Conservation (phyloP, 2,888 invertebrate species). For the Meghimatium bilineatum region DNA sequence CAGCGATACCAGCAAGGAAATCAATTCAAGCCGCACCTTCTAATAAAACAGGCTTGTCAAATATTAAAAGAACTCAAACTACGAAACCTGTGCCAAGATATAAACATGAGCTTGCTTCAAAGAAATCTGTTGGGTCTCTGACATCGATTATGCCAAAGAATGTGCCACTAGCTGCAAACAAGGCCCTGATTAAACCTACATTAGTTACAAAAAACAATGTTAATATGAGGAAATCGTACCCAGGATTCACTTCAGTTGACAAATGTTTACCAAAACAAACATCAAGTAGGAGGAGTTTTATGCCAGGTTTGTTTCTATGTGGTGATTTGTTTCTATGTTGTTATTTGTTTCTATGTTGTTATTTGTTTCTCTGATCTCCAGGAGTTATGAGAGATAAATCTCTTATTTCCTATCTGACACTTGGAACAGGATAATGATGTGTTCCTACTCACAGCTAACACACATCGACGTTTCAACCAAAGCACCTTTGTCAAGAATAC, state of each 20-base stretch:
- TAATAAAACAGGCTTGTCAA: background rate
- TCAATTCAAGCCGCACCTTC: background rate
- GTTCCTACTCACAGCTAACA: too few relatives aligned
- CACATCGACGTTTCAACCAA: too few relatives aligned
- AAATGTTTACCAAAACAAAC: background rate
- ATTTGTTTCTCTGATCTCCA: too few relatives aligned
- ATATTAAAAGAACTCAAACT: background rate
- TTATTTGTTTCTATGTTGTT: too few relatives aligned
- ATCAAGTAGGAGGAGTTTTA: conserved; percentile 6
- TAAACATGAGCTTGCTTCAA: background rate
- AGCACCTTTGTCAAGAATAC: too few relatives aligned
- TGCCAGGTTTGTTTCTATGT: background rate
- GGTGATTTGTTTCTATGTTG: too few relatives aligned
- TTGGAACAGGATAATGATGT: too few relatives aligned
- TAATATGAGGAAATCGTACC: conserved; percentile 5
- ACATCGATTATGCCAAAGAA: background rate
- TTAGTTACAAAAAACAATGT: background rate
- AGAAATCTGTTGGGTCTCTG: background rate
- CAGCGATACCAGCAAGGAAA: background rate
- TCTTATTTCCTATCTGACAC: too few relatives aligned
- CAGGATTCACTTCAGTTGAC: background rate
- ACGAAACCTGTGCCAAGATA: background rate
- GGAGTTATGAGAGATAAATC: too few relatives aligned
- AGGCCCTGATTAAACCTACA: background rate
- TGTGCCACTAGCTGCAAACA: background rate